A percentile compares a stretch with the other conserved stretches of the same genome.
phyloP scores from a whole-genome alignment of 2,797 vertebrate genomes.

The Gymnothorax javanicus region DNA sequence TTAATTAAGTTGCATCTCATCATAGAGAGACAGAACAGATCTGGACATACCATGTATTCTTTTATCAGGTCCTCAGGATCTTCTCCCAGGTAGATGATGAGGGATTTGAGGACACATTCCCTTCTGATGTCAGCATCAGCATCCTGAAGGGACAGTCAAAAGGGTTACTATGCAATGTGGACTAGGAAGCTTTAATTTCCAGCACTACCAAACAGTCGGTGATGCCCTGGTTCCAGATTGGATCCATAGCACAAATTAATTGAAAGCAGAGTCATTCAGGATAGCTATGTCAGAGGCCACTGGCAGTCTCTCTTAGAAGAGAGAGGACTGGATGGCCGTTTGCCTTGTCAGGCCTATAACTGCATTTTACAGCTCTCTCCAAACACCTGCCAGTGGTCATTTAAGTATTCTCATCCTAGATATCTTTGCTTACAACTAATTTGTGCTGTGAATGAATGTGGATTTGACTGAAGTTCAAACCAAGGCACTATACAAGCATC shows the following conservation, averaged over 20 bases:
- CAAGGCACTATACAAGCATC: no score
- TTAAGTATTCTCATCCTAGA: no score
- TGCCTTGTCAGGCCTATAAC: no score
- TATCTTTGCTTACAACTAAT: no score
- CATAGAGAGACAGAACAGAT: not conserved
- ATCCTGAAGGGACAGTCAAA: constrained; percentile 6
- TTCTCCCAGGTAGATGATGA: constrained; percentile 20
- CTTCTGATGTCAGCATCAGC: constrained; percentile 22
- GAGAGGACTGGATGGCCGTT: no score
- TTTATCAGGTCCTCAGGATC: constrained; percentile 18
- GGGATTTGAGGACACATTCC: constrained; percentile 23
- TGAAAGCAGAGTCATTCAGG: not conserved
- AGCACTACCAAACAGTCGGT: constrained; percentile 8
- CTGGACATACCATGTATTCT: constrained; percentile 17
- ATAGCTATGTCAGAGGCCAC: no score
- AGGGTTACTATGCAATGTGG: not conserved
- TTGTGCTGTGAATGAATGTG: no score
- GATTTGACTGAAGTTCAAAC: no score
- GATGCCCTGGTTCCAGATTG: constrained; percentile 1
- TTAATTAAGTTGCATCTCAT: not conserved
- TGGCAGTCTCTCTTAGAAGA: no score
- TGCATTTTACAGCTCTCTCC: no score
- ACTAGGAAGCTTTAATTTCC: not conserved
- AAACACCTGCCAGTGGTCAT: no score
- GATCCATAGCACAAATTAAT: constrained; percentile 7